Base-by-base conservation (phyloP, 2,888 invertebrate genomes). In the Hartigia nigra region DNA sequence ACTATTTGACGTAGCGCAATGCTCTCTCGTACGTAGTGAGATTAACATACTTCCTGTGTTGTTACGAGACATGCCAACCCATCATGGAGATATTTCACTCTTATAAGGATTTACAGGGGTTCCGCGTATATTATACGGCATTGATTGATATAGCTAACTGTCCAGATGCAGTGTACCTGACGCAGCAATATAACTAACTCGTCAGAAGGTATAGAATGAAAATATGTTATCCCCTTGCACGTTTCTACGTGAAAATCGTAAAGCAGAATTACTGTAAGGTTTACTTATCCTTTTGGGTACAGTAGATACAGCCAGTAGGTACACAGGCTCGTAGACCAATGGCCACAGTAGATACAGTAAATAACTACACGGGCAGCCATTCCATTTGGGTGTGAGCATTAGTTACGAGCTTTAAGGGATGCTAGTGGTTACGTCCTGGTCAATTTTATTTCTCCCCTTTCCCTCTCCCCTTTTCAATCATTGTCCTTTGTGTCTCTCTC, bases 241-340 rank as follows among this genome's bases (percentile, higher is more conserved):
- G 55, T 55, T 55, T 9, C 2, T 23, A 55, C 23, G 55, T 23
- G 77, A 69, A 76, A 81, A 82, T 86, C 87, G 88, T 90, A 90
- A 90, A 90, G 86, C 86, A 87, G 87, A 86, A 87, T 91, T 88
- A 89, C 86, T 84, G 85, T 90, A 89, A 91, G 87, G 87, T 89
- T 88, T 88, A 90, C 88, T 90, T 91, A 90, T 88, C 88, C 87
- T 55, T 39, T 55, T 23, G 55, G 55, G 23, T 9, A 55, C 55
- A 55, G 55, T 9, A 55, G 55, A 23, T 37, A 37, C 3, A 37
- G 37, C 37, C 37, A 2, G 12, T 37, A 12, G 37, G 12, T 55
- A 55, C 55, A 23, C 55, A 9, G 34, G 3, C 34, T 34, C 4
- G 34, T 4, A 34, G 55, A 55, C 55, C 55, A 55, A 23, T 9